Conservation (phyloP, 2,888 invertebrate genomes). For the Drosophila mimica region DNA sequence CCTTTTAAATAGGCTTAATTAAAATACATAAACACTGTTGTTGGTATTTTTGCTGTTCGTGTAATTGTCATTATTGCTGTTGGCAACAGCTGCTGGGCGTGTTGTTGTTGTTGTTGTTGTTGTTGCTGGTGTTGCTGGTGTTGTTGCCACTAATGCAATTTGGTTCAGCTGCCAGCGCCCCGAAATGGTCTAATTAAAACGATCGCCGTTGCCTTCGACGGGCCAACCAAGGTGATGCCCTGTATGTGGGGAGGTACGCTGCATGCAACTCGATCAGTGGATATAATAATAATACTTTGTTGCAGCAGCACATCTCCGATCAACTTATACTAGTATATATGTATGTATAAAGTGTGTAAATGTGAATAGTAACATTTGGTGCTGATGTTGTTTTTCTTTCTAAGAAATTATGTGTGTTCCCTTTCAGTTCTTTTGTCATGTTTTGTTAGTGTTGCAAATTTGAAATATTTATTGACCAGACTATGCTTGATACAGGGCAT, state of each 20-base stretch:
- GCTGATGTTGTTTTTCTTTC: too few relatives aligned
- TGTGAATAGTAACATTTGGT: neutral
- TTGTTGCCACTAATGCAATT: conserved; percentile 33
- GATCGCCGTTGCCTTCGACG: conserved; percentile 33
- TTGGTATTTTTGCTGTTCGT: conserved; percentile 5
- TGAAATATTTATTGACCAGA: neutral
- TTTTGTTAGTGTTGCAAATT: too few relatives aligned
- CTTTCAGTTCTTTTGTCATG: too few relatives aligned
- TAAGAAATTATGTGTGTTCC: too few relatives aligned
- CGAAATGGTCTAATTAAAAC: conserved; percentile 76
- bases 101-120: conserved; percentile 18
- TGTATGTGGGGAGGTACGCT: conserved; percentile 25
- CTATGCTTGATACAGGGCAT: conserved; percentile 12
- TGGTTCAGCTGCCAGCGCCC: conserved; percentile 37
- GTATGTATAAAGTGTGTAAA: neutral
- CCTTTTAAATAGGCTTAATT: conserved; percentile 57
- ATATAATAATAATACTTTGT: neutral
- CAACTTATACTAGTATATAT: too few relatives aligned
- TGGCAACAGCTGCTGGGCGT: conserved; percentile 30
- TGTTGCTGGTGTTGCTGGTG: conserved; percentile 11
- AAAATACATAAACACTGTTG: conserved; percentile 48
- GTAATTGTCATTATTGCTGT: conserved; percentile 22
- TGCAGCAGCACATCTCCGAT: neutral
- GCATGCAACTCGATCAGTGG: neutral
- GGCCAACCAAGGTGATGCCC: conserved; percentile 33